phyloP scores from a whole-genome alignment of 92 coral and sea anemone species.

The Plumapathes pennacea region DNA sequence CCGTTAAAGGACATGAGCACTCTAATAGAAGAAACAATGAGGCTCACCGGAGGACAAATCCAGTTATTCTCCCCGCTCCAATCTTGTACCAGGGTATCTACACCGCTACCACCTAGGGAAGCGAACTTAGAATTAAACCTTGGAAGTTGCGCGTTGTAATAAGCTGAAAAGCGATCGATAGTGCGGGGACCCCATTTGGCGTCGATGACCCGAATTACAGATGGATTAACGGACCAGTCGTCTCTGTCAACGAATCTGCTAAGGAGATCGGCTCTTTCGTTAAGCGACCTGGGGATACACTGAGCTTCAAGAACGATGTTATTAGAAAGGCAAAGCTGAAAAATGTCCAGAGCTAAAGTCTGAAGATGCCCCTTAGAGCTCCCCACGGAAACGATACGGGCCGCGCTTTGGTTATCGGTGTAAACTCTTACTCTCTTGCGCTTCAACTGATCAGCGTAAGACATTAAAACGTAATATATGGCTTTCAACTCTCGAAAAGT shows the following conservation, averaged over 20 bases:
- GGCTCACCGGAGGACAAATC: slow-evolving; percentile 50
- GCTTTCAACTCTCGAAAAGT: slow-evolving; percentile 48
- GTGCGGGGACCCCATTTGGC: slow-evolving; percentile 58
- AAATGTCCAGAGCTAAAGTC: slow-evolving; percentile 33
- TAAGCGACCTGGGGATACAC: slow-evolving; percentile 45
- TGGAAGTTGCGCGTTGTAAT: slow-evolving; percentile 27
- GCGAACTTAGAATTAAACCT: slow-evolving; percentile 41
- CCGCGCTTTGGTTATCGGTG: slow-evolving; percentile 45
- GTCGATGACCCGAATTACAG: slow-evolving; percentile 22
- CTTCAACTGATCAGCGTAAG: neutral
- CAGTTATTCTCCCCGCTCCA: slow-evolving; percentile 47
- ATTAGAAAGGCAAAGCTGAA: slow-evolving; percentile 24
- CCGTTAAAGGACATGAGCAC: neutral
- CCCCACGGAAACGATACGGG: slow-evolving; percentile 40
- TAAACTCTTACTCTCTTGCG: slow-evolving; percentile 16
- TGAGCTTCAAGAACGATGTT: slow-evolving; percentile 24
- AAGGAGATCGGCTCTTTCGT: slow-evolving; percentile 40
- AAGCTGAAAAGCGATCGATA: slow-evolving; percentile 44
- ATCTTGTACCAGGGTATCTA: slow-evolving; percentile 42
- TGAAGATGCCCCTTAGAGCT: slow-evolving; percentile 40
- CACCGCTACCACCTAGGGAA: slow-evolving; percentile 30
- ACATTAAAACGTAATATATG: slow-evolving; percentile 11
- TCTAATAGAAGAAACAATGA: slow-evolving; percentile 5
- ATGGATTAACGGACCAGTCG: slow-evolving; percentile 49
- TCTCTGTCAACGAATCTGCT: slow-evolving; percentile 48